A percentile compares a stretch with the other conserved stretches of the same genome.
Evolutionary conservation across 2,888 invertebrate species (phyloP).

Genomic region (Galeruca laticollis): DNA sequence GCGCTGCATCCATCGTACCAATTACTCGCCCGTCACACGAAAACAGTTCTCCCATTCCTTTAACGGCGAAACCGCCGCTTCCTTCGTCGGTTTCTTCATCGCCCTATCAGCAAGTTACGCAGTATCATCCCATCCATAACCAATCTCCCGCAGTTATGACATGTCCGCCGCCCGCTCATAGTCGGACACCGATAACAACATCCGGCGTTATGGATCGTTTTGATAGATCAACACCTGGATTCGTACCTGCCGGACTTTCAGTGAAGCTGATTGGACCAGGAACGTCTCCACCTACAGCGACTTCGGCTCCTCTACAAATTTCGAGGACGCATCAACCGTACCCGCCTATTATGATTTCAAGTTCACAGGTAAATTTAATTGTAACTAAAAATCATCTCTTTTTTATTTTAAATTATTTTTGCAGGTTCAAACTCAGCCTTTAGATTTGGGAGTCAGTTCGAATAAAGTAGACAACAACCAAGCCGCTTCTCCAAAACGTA

Average conservation of each 20-base stretch:
- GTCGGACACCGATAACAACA: constrained; percentile 51
- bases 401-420: background rate
- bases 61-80: constrained; percentile 70
- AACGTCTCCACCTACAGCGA: constrained; percentile 67
- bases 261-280: constrained; percentile 67
- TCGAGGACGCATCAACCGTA: constrained; percentile 60
- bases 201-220: constrained; percentile 47
- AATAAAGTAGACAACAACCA: constrained; percentile 62
- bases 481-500: constrained; percentile 73
- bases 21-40: constrained; percentile 67
- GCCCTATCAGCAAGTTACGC: constrained; percentile 66
- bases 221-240: constrained; percentile 47
- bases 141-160: constrained; percentile 60
- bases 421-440: constrained; percentile 80
- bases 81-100: constrained; percentile 67
- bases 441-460: constrained; percentile 79
- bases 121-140: constrained; percentile 66
- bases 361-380: constrained; percentile 47
- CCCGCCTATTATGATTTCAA: constrained; percentile 60
- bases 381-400: background rate
- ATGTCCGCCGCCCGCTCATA: constrained; percentile 72
- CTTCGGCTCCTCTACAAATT: constrained; percentile 64
- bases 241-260: constrained; percentile 59
- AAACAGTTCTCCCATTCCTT: constrained; percentile 67
- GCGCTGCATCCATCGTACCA: constrained; percentile 69